These are phyloP conservation scores for Butorides virescens DNA, from an alignment of 2,113 vertebrate species.

Conservation along the genomic window DNA sequence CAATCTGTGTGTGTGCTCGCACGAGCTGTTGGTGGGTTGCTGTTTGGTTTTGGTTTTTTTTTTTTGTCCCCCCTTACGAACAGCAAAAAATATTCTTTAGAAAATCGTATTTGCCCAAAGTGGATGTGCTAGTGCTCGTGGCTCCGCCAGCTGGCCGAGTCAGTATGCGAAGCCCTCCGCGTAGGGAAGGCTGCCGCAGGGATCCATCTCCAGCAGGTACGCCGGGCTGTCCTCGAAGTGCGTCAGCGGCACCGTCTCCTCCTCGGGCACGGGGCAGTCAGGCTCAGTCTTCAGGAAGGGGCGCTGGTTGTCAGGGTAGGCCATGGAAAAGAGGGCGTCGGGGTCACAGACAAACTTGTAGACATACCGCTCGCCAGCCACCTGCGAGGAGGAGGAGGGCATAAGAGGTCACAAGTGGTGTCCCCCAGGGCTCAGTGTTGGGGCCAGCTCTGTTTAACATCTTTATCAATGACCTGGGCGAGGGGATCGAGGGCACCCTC, in stretches of 20 bases:
- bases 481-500: too few relatives aligned
- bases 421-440: too few relatives aligned
- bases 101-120: constrained; percentile 63
- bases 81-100: constrained; percentile 66
- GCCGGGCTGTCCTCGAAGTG: constrained; percentile 88
- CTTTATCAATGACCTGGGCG: too few relatives aligned
- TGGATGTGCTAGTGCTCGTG: constrained; percentile 51
- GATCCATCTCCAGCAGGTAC: constrained; percentile 88
- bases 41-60: not conserved
- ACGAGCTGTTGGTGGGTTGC: not conserved
- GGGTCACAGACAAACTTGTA: constrained; percentile 98
- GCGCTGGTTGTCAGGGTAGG: constrained; percentile 95
- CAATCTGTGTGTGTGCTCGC: not conserved
- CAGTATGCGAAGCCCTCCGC: constrained; percentile 89
- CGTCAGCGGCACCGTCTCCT: constrained; percentile 89
- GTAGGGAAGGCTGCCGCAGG: constrained; percentile 83
- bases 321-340: constrained; percentile 96
- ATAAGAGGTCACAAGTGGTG: not conserved
- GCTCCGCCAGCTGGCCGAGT: constrained; percentile 46
- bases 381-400: constrained; percentile 58
- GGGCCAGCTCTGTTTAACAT: too few relatives aligned
- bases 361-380: constrained; percentile 93
- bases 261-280: constrained; percentile 80
- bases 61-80: not conserved
- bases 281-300: constrained; percentile 91